Evolutionary conservation across 2,113 vertebrate species (phyloP).

Genomic region (Ramphastos sulfuratus): DNA sequence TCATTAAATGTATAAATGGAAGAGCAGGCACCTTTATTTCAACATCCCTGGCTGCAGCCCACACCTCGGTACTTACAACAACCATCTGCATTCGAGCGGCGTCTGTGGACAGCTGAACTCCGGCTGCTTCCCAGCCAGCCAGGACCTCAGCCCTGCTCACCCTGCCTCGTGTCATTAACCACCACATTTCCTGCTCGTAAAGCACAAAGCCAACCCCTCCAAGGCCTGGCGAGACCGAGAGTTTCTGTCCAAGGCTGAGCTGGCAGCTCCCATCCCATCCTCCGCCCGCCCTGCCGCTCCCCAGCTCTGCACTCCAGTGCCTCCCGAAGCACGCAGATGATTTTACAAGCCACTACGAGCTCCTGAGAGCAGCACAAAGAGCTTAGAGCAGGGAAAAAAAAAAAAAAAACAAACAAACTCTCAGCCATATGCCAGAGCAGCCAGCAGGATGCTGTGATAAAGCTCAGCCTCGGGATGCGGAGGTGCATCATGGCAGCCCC

Average conservation of each 20-base stretch:
- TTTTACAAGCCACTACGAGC: neutral
- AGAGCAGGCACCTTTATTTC: constrained; percentile 2
- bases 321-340: neutral
- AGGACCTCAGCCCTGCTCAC: neutral
- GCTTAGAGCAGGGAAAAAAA: neutral
- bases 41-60: neutral
- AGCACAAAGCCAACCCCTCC: neutral
- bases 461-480: neutral
- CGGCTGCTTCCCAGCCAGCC: neutral
- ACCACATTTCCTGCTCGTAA: neutral
- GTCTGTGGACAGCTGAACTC: constrained; percentile 18
- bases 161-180: neutral
- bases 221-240: neutral
- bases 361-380: neutral
- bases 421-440: neutral
- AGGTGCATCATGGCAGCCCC: neutral
- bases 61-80: constrained; percentile 29
- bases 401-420: neutral
- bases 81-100: constrained; percentile 14
- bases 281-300: fast-evolving
- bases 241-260: neutral
- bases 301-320: neutral
- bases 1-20: constrained; percentile 25
- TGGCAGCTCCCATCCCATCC: neutral
- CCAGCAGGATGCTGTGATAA: neutral